Percentiles rank a stretch among this genome's conserved stretches.
Evolutionary conservation across 2,113 vertebrate genomes (phyloP).

Genomic region (Gallinago paraguaiae): DNA sequence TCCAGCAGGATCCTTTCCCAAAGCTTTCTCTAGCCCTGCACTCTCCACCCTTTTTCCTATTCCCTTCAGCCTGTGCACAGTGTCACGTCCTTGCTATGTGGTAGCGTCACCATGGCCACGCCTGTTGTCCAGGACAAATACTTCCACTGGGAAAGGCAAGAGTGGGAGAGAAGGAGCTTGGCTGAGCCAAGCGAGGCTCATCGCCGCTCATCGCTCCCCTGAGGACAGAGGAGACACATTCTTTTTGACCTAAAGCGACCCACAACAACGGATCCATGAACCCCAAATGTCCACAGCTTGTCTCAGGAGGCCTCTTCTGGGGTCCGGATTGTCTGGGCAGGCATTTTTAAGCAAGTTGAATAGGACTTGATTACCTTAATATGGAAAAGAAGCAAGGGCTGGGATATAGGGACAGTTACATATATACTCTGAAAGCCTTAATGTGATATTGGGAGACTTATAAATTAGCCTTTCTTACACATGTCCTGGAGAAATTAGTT

Average conservation of each 20-base stretch:
- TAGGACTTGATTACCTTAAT: not conserved
- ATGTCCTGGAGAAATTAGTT: not conserved
- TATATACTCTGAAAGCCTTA: not conserved
- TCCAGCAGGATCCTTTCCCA: not conserved
- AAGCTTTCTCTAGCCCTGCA: not conserved
- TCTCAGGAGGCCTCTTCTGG: not conserved
- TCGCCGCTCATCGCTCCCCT: fast-evolving
- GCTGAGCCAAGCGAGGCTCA: not conserved
- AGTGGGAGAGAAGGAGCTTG: not conserved
- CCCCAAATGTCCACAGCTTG: fast-evolving
- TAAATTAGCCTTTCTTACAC: not conserved
- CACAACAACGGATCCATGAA: not conserved
- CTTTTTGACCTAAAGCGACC: fast-evolving
- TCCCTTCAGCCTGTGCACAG: not conserved
- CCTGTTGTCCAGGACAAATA: not conserved
- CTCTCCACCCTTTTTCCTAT: not conserved
- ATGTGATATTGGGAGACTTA: not conserved
- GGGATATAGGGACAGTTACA: not conserved
- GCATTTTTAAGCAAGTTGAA: not conserved
- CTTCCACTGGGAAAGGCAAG: not conserved
- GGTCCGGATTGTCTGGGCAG: not conserved
- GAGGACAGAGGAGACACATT: not conserved
- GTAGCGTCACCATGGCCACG: not conserved
- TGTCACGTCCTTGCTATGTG: not conserved
- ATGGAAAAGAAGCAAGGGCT: not conserved